phyloP scores from a whole-genome alignment of 2,113 vertebrate species.

The Aegithalos caudatus region DNA sequence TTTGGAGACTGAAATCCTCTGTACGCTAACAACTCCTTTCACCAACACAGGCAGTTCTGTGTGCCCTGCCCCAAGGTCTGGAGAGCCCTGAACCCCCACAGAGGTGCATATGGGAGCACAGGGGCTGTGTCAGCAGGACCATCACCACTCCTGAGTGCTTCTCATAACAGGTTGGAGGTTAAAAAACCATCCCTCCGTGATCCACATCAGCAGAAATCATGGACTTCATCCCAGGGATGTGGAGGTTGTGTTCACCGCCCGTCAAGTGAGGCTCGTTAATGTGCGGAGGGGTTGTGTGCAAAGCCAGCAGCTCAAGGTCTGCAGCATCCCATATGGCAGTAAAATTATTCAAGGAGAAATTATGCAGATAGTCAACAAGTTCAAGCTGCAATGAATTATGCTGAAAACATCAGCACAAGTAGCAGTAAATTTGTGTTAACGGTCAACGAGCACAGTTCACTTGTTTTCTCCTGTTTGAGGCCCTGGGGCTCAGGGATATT shows the following conservation, averaged over 20 bases:
- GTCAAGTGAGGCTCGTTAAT: not conserved
- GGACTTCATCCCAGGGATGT: not conserved
- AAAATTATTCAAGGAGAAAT: slow-evolving; percentile 63
- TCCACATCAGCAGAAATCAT: not conserved
- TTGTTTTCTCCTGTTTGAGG: not conserved
- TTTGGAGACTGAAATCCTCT: not conserved
- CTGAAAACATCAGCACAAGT: slow-evolving; percentile 6
- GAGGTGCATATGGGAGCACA: not conserved
- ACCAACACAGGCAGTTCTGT: not conserved
- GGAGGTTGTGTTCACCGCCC: not conserved
- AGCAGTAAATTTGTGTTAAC: not conserved
- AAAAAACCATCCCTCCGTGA: not conserved
- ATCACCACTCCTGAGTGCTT: not conserved
- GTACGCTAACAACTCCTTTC: not conserved
- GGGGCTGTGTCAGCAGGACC: not conserved
- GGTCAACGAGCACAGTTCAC: not conserved
- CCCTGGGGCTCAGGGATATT: not conserved
- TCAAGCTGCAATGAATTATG: slow-evolving; percentile 3
- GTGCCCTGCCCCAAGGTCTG: not conserved
- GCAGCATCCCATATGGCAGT: slow-evolving; percentile 2
- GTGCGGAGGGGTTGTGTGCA: not conserved
- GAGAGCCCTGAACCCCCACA: not conserved
- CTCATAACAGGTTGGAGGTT: not conserved
- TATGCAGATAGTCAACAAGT: slow-evolving; percentile 45
- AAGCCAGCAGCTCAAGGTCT: not conserved